phyloP scores from a whole-genome alignment of 2,113 vertebrate species.

The Pyxicephalus adspersus region DNA sequence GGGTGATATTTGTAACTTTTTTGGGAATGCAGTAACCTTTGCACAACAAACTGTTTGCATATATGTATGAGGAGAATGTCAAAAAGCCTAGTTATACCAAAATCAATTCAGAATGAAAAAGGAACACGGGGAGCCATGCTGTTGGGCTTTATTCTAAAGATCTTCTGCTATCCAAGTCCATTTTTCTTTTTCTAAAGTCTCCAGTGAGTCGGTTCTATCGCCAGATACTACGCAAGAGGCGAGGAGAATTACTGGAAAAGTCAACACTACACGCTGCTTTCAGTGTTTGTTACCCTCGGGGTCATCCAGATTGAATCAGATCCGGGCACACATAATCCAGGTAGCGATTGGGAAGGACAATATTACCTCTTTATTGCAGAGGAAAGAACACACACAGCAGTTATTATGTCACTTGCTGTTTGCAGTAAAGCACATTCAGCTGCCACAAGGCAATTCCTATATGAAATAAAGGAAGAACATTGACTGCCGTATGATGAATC shows the following conservation, averaged over 20 bases:
- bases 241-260: not conserved
- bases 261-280: not conserved
- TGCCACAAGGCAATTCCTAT: too few relatives aligned
- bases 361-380: not conserved
- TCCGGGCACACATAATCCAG: not conserved
- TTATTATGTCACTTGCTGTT: not conserved
- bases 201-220: not conserved
- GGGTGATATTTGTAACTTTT: too few relatives aligned
- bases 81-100: too few relatives aligned
- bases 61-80: too few relatives aligned
- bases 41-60: too few relatives aligned
- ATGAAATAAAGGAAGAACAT: conserved; percentile 4
- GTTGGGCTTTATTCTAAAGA: too few relatives aligned
- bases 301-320: conserved; percentile 19
- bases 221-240: not conserved
- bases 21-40: too few relatives aligned
- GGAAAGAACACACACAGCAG: not conserved
- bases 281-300: conserved; percentile 4
- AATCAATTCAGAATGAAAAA: too few relatives aligned
- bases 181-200: too few relatives aligned
- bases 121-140: too few relatives aligned
- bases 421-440: conserved; percentile 9
- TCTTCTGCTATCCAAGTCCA: too few relatives aligned
- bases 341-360: not conserved
- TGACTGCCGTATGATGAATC: conserved; percentile 4